Evolutionary conservation across 2,113 vertebrate species (phyloP), one percentile per base, ranked within the genome.

Genomic region (Phrynosoma platyrhinos): DNA sequence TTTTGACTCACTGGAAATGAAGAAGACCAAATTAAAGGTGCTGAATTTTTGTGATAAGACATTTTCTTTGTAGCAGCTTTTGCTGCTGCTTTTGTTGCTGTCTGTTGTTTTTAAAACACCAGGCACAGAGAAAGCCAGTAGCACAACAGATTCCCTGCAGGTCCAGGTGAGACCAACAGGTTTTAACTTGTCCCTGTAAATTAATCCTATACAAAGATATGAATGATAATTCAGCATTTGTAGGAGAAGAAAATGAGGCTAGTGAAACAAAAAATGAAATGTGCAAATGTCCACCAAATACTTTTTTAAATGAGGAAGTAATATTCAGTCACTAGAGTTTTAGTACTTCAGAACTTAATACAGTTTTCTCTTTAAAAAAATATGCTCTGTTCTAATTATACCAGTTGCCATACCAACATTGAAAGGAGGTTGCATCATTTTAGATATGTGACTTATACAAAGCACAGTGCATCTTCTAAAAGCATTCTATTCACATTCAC

Each of bases 1-100:
- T 84, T 75, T 84, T 64, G 20, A 25, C 52, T 40, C 20, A 20
- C 25, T 77, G 3, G 16, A 78, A 89, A 87, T 83, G 82, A 81
- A 89, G 89, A 91, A 79, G 23, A 2, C 30, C 14, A 72, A 21
- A 69, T 78, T 23, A 75, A 40, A 88, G 92, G 87, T 91, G 81
- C 92, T 85, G 77, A 81, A 89, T 92, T 93, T 93, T 88, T 79
- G 92, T 91, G 87, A 85, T 76, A 85, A 84, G 68, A 86, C 74
- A 84, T 93, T 91, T 91, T 86, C 32, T 30, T 89, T 72, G 74
- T 36, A 87, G 81, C 83, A 83, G 81, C 91, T 91, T 83, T 91
- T 82, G 81, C 87, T 88, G 68, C 87, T 92, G 88, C 91, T 91
- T 83, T 91, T 82, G 81, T 88, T 88, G 68, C 87, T 92, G 88